Percentiles rank a stretch among this genome's conserved stretches.
phyloP scores from a whole-genome alignment of 2,797 vertebrate genomes.

The Streptopelia turtur region DNA sequence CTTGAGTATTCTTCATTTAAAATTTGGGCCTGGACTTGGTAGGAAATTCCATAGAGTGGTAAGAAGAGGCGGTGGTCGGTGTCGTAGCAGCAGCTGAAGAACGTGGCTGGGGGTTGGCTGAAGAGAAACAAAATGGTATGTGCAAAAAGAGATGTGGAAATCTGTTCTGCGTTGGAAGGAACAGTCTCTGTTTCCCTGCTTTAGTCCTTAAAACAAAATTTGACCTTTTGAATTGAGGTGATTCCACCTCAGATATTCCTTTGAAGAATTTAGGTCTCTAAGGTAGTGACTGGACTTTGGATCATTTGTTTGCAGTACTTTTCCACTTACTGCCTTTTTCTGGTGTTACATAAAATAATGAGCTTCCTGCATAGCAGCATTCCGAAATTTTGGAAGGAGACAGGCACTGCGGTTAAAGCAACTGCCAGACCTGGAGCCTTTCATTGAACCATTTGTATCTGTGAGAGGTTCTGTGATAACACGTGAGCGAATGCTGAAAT shows the following conservation, averaged over 20 bases:
- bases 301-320: background rate
- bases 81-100: background rate
- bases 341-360: background rate
- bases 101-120: background rate
- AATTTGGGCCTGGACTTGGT: background rate
- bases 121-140: background rate
- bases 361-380: background rate
- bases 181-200: background rate
- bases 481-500: background rate
- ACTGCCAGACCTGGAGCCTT: background rate
- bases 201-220: background rate
- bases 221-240: background rate
- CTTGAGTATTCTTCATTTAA: background rate
- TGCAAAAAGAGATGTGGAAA: background rate
- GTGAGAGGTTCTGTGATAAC: background rate
- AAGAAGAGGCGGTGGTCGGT: background rate
- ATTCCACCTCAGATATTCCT: background rate
- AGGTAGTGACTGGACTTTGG: background rate
- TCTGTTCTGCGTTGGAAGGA: background rate
- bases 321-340: background rate
- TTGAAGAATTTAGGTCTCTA: background rate
- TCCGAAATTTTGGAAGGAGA: background rate
- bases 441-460: background rate
- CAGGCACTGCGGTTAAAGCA: background rate
- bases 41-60: background rate